phyloP scores from a whole-genome alignment of 2,113 vertebrate genomes.

The Pollimyrus isidori region DNA sequence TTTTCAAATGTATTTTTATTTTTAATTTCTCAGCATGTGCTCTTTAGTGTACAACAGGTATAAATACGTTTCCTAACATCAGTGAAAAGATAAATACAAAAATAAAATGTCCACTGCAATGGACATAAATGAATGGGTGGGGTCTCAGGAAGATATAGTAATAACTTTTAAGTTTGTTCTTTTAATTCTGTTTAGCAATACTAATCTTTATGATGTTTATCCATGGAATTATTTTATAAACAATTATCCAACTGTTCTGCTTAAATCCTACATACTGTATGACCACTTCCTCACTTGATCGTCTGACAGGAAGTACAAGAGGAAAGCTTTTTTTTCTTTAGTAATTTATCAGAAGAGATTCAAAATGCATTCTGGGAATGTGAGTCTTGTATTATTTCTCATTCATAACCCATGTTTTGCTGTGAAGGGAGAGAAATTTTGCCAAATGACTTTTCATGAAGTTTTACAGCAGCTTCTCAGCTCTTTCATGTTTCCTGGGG shows the following conservation, averaged over 20 bases:
- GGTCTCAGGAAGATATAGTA: not conserved
- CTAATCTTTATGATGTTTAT: not conserved
- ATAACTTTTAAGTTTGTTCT: not conserved
- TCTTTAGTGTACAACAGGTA: too few relatives aligned
- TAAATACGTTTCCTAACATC: too few relatives aligned
- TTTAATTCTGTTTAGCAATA: not conserved
- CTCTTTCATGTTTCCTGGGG: not conserved
- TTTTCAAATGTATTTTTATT: too few relatives aligned
- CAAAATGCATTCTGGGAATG: slow-evolving; percentile 11
- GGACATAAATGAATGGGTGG: too few relatives aligned
- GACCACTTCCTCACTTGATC: not conserved
- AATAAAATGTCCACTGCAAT: too few relatives aligned
- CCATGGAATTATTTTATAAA: not conserved
- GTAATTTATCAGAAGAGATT: not conserved
- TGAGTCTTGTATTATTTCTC: not conserved
- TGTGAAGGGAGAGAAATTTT: not conserved
- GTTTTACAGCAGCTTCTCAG: not conserved
- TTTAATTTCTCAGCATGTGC: too few relatives aligned
- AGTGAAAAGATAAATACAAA: too few relatives aligned
- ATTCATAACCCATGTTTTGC: not conserved
- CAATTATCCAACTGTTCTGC: not conserved
- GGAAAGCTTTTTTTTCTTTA: not conserved
- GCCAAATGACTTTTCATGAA: not conserved
- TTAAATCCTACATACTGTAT: not conserved
- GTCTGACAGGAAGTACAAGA: not conserved